A percentile compares a stretch with the other conserved stretches of the same genome.
These are phyloP conservation scores for Odontocolon sp. DNA, from an alignment of 2,888 invertebrate genomes.

Conservation along the genomic window DNA sequence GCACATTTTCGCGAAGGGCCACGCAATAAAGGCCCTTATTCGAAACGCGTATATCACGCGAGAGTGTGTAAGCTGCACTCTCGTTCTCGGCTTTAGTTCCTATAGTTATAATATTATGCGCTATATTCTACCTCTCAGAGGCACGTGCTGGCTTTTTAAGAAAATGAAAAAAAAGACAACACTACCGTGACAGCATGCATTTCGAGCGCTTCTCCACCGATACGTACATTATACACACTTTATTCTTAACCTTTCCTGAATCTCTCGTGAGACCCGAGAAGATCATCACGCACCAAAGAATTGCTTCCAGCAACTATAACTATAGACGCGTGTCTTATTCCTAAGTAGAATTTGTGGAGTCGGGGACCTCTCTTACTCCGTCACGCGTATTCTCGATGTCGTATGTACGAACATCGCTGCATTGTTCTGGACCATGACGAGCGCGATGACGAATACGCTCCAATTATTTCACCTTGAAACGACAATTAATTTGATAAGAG, in stretches of 20 bases:
- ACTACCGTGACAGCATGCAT: not conserved
- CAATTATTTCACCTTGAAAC: conserved; percentile 3
- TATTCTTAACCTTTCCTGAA: no score
- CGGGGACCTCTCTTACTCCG: no score
- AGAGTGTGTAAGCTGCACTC: conserved; percentile 7
- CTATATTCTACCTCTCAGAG: not conserved
- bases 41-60: conserved; percentile 46
- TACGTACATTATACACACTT: not conserved
- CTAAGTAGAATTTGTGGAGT: no score
- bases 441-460: no score
- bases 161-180: not conserved
- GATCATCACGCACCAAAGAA: not conserved
- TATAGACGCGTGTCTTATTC: no score
- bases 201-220: not conserved
- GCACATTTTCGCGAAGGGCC: conserved; percentile 34
- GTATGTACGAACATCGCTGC: no score
- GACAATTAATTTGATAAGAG: conserved; percentile 3
- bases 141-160: conserved; percentile 11
- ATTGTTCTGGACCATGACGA: no score
- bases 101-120: conserved; percentile 24
- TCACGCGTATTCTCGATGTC: no score
- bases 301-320: no score
- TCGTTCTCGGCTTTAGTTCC: conserved; percentile 20
- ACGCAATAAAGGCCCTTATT: conserved; percentile 40
- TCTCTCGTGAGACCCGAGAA: not conserved